Percentiles rank a stretch among this genome's conserved stretches.
Evolutionary conservation across 2,888 invertebrate species (phyloP).

Genomic region (Spodoptera picta): DNA sequence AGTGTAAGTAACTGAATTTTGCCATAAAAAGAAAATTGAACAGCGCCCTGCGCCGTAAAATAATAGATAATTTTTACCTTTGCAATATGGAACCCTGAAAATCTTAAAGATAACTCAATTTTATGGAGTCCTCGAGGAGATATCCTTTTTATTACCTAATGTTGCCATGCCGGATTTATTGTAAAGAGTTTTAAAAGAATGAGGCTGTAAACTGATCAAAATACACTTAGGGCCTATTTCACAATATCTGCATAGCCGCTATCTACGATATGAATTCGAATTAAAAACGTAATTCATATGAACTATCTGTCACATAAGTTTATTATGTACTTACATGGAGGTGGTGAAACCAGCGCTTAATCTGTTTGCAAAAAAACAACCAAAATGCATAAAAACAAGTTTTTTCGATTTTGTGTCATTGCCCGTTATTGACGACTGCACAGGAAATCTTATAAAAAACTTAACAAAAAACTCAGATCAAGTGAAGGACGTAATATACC

Average conservation of each 20-base stretch:
- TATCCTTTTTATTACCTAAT: conserved; percentile 39
- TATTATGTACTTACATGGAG: too few species aligned
- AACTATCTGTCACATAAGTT: too few species aligned
- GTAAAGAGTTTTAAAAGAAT: conserved; percentile 11
- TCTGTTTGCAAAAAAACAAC: not conserved
- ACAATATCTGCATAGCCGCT: too few species aligned
- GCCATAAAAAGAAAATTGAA: conserved; percentile 21
- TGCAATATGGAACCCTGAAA: conserved; percentile 27
- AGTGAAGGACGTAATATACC: conserved; percentile 28
- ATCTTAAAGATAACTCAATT: conserved; percentile 26
- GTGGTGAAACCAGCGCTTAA: not conserved
- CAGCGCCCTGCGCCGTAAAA: conserved; percentile 20
- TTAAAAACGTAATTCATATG: too few species aligned
- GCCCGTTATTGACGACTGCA: conserved; percentile 7
- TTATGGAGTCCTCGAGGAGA: conserved; percentile 28
- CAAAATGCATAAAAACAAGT: conserved; percentile 4
- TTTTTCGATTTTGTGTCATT: conserved; percentile 11
- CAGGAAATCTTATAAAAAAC: not conserved
- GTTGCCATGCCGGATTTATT: conserved; percentile 15
- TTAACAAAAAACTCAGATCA: conserved; percentile 9
- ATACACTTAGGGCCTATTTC: not conserved
- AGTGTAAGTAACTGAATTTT: not conserved
- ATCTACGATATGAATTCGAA: too few species aligned
- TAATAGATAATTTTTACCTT: conserved; percentile 27
- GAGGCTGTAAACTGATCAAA: not conserved